Conservation (phyloP, 2,888 invertebrate genomes). For the Argyresthia goedartella region DNA sequence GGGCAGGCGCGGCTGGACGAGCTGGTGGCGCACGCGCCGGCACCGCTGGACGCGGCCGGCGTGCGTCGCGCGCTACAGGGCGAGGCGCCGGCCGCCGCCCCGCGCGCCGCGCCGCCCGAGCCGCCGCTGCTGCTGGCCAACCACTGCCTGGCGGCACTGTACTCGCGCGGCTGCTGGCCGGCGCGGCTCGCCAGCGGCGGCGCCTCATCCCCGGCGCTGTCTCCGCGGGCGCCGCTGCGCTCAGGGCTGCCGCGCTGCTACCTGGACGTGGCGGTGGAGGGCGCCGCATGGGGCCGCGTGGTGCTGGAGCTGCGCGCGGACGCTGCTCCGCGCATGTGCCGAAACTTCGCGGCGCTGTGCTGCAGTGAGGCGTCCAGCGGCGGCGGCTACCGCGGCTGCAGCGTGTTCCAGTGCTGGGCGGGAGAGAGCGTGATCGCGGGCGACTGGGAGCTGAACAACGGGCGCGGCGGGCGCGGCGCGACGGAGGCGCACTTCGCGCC, state of each 20-base stretch:
- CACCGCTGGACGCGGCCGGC: slow-evolving; percentile 76
- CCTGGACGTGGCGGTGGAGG: slow-evolving; percentile 82
- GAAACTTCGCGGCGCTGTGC: slow-evolving; percentile 80
- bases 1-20: slow-evolving; percentile 80
- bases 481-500: slow-evolving; percentile 78
- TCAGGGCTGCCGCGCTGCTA: slow-evolving; percentile 80
- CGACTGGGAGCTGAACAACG: slow-evolving; percentile 85
- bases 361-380: slow-evolving; percentile 82
- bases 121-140: slow-evolving; percentile 9
- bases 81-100: slow-evolving; percentile 58
- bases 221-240: slow-evolving; percentile 17
- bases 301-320: slow-evolving; percentile 84
- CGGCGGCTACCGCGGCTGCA: slow-evolving; percentile 83
- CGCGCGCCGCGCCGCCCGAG: slow-evolving; percentile 19
- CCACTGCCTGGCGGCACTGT: slow-evolving; percentile 17
- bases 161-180: slow-evolving; percentile 14
- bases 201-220: slow-evolving; percentile 26
- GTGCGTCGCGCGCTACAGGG: slow-evolving; percentile 76
- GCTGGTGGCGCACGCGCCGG: slow-evolving; percentile 75
- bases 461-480: slow-evolving; percentile 82
- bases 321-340: slow-evolving; percentile 85
- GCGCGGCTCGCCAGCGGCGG: slow-evolving; percentile 22
- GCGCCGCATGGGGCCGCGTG: slow-evolving; percentile 77
- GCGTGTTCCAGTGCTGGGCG: slow-evolving; percentile 87
- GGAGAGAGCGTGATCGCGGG: slow-evolving; percentile 86